These are phyloP conservation scores for Euphydryas editha DNA, from an alignment of 2,888 invertebrate species.

Conservation along the genomic window DNA sequence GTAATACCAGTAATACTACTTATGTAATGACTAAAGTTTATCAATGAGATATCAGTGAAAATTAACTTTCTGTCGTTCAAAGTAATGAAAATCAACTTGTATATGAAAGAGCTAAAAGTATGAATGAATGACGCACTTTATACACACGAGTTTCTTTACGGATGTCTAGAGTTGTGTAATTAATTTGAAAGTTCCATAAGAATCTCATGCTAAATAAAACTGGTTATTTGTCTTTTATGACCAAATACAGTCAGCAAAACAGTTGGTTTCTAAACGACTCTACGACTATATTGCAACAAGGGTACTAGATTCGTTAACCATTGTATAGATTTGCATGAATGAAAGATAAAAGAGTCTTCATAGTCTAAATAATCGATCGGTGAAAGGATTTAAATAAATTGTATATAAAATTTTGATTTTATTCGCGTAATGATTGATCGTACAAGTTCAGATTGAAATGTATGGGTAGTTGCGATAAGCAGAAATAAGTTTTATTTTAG, in stretches of 20 bases:
- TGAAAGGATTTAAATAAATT: constrained; percentile 7
- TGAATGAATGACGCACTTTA: constrained; percentile 51
- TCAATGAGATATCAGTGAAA: too few species aligned
- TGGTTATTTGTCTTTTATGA: constrained; percentile 17
- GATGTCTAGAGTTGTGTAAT: constrained; percentile 48
- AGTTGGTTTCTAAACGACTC: neutral
- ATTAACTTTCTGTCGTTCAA: too few species aligned
- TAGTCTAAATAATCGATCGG: neutral
- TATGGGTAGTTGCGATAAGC: neutral
- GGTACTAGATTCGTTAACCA: neutral
- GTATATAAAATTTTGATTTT: neutral
- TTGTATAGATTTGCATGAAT: constrained; percentile 8
- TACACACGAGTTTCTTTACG: constrained; percentile 46
- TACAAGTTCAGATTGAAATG: neutral
- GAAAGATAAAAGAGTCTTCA: neutral
- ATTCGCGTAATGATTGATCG: neutral
- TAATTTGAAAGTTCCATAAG: constrained; percentile 41
- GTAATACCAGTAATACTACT: too few species aligned
- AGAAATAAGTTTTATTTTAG: too few species aligned
- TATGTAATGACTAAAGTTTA: too few species aligned
- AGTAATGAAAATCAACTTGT: neutral
- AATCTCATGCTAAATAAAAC: constrained; percentile 11
- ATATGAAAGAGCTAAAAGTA: constrained; percentile 21
- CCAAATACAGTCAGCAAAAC: constrained; percentile 2
- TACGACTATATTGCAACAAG: neutral